Conservation (phyloP, 2,888 invertebrate genomes). For the Maniola hyperantus region DNA sequence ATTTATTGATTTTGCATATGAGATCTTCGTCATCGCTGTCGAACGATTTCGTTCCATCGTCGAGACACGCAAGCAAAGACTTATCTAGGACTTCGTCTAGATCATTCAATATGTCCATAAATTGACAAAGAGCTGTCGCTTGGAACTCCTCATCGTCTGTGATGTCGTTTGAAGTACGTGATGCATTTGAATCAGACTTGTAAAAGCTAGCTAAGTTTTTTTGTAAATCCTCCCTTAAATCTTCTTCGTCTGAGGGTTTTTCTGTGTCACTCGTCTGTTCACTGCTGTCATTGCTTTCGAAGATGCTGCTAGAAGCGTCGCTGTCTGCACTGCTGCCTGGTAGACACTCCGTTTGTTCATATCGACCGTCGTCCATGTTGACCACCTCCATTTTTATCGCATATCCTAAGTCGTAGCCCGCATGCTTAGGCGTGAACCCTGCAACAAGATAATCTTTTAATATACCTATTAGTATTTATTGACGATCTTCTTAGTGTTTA, state of each 20-base stretch:
- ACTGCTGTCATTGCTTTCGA: constrained; percentile 63
- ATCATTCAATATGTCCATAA: constrained; percentile 82
- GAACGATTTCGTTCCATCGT: constrained; percentile 62
- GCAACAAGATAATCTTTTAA: constrained; percentile 52
- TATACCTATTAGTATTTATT: too few species aligned
- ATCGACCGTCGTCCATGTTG: constrained; percentile 67
- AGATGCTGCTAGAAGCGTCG: constrained; percentile 63
- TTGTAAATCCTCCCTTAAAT: constrained; percentile 71
- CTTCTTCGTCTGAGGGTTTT: constrained; percentile 67
- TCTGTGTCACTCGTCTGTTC: constrained; percentile 61
- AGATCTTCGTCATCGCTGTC: constrained; percentile 77
- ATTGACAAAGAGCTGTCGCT: constrained; percentile 75
- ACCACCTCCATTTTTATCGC: constrained; percentile 78
- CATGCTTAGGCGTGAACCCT: constrained; percentile 67
- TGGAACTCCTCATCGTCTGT: constrained; percentile 77
- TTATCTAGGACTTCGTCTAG: constrained; percentile 83
- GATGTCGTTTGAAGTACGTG: constrained; percentile 67
- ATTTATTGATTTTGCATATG: constrained; percentile 72
- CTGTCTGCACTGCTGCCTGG: constrained; percentile 67
- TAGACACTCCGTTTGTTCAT: constrained; percentile 65
- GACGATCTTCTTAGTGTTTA: too few species aligned
- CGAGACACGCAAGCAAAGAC: constrained; percentile 73
- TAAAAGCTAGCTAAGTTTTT: constrained; percentile 76
- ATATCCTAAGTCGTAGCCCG: constrained; percentile 74
- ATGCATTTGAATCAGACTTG: constrained; percentile 74